phyloP scores from a whole-genome alignment of 1,140 invertebrate genomes.

The Pseudachorutes palmiensis region DNA sequence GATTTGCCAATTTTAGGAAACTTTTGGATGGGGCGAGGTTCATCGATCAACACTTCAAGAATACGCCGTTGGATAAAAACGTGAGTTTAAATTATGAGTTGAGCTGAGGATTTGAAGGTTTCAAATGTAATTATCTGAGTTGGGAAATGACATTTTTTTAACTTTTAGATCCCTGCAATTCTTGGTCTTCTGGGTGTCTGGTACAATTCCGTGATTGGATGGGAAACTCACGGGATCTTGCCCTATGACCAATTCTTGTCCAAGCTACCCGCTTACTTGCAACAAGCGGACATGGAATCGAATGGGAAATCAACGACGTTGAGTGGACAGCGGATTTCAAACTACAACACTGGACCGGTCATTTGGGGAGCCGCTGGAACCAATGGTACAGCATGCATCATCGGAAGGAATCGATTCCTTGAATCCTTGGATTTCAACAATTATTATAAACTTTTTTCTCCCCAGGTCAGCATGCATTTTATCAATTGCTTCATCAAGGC shows the following conservation, averaged over 20 bases:
- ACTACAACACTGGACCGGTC: slow-evolving; percentile 61
- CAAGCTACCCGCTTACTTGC: slow-evolving; percentile 97
- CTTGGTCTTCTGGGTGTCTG: slow-evolving; percentile 89
- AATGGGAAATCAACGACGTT: slow-evolving; percentile 85
- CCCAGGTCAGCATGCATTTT: slow-evolving; percentile 94
- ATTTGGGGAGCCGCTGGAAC: slow-evolving; percentile 97
- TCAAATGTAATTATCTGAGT: no score
- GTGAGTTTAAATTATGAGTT: slow-evolving; percentile 57
- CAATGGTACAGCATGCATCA: slow-evolving; percentile 49
- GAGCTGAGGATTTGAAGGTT: neutral
- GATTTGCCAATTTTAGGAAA: slow-evolving; percentile 92
- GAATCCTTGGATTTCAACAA: neutral
- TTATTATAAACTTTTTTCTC: slow-evolving; percentile 7
- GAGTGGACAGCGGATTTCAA: slow-evolving; percentile 21
- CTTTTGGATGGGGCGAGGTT: slow-evolving; percentile 82
- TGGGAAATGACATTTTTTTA: neutral
- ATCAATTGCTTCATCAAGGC: slow-evolving; percentile 90
- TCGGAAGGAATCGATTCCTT: neutral
- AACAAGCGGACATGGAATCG: slow-evolving; percentile 99
- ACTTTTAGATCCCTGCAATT: slow-evolving; percentile 77
- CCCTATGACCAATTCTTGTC: slow-evolving; percentile 99
- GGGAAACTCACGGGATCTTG: slow-evolving; percentile 89
- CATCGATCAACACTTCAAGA: slow-evolving; percentile 90
- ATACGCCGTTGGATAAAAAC: slow-evolving; percentile 84
- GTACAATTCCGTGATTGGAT: slow-evolving; percentile 92